These are phyloP conservation scores for Holotrichia oblita DNA, from an alignment of 1,140 invertebrate species.

Conservation along the genomic window DNA sequence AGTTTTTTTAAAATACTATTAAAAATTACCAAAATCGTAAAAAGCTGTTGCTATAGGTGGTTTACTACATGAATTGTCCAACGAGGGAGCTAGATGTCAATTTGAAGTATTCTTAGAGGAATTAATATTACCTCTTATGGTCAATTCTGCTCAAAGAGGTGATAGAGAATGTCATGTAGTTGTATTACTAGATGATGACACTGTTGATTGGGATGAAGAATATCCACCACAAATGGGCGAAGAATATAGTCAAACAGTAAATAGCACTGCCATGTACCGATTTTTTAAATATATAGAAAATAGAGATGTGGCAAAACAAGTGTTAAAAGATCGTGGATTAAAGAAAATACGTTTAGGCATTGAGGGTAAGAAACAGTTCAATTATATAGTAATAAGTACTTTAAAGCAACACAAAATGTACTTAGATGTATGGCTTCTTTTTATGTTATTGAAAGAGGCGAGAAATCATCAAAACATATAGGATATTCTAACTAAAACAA, in stretches of 20 bases:
- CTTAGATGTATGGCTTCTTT: too few relatives aligned
- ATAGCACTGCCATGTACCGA: constrained; percentile 91
- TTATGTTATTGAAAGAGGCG: too few relatives aligned
- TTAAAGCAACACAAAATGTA: too few relatives aligned
- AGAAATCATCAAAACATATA: too few relatives aligned
- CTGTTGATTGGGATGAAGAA: constrained; percentile 98
- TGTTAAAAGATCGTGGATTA: constrained; percentile 96
- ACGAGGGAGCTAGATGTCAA: constrained; percentile 96
- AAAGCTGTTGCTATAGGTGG: constrained; percentile 73
- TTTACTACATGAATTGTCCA: constrained; percentile 96
- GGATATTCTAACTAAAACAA: too few relatives aligned
- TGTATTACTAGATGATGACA: constrained; percentile 93
- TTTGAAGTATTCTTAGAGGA: constrained; percentile 97
- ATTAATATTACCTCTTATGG: constrained; percentile 95
- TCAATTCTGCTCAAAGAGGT: constrained; percentile 90
- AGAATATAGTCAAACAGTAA: constrained; percentile 95
- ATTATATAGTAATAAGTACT: background rate
- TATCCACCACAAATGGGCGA: constrained; percentile 99
- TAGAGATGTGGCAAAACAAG: constrained; percentile 97
- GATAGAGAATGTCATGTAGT: constrained; percentile 94
- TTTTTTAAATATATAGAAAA: constrained; percentile 99
- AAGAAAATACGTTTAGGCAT: constrained; percentile 99
- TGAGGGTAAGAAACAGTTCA: constrained; percentile 69
- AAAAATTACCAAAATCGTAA: constrained; percentile 9
- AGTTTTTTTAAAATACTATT: constrained; percentile 59